Evolutionary conservation across 1,140 invertebrate genomes (phyloP), one percentile per base, ranked within the genome.

Genomic region (Pseudobourletiella spinata): DNA sequence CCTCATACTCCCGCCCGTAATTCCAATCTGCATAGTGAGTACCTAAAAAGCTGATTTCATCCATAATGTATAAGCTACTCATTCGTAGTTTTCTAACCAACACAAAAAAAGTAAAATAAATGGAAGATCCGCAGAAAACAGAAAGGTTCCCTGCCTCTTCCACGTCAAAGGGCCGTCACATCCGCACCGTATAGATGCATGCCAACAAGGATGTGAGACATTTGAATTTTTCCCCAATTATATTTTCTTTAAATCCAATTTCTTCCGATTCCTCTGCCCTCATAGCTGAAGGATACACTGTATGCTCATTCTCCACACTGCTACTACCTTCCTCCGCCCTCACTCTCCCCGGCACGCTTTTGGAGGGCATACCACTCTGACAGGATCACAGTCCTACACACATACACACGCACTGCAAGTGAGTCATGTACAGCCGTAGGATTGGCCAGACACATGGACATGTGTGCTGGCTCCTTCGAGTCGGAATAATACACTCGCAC

Each of bases 1-100:
- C n/a, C n/a, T n/a, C n/a, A n/a, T n/a, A n/a, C n/a, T n/a, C n/a
- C n/a, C n/a, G n/a, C n/a, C n/a, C n/a, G n/a, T n/a, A n/a, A n/a
- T n/a, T n/a, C n/a, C n/a, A n/a, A n/a, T n/a, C n/a, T n/a, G n/a
- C n/a, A n/a, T n/a, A n/a, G n/a, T n/a, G n/a, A n/a, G n/a, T n/a
- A n/a, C n/a, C n/a, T n/a, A n/a, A n/a, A 39, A 39, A 39, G 11
- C n/a, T 39, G 35, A 39, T 39, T n/a, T n/a, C 48, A 51, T 51
- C 24, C 48, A 51, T 51, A 51, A 51, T 51, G 24, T 26, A 51
- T 51, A 8, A 51, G 35, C 35, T 39, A 51, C 8, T 51, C 48
- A 25, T 26, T 14, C 24, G 14, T 24, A 51, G 4, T 51, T 51
- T 51, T 51, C 28, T 18, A 20, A 14, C 44, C n/a, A 8, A 39